Evolutionary conservation across 1,140 invertebrate species (phyloP).

Genomic region (Pachyrhynchus sulphureomaculatus): DNA sequence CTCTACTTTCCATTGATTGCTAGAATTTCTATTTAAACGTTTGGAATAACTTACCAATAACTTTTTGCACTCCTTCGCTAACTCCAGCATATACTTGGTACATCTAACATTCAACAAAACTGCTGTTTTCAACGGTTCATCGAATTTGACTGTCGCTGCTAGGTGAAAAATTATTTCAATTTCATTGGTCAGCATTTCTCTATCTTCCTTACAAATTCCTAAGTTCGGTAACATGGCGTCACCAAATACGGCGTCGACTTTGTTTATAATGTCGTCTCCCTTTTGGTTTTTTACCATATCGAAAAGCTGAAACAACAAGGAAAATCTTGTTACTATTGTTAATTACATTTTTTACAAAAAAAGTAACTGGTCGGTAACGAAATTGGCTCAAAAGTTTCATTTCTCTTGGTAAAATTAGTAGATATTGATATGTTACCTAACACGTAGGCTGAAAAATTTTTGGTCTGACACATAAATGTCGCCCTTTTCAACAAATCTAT

Average conservation of each 20-base stretch:
- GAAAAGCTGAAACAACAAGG: conserved; percentile 37
- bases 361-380: too few relatives aligned
- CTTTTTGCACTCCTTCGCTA: conserved; percentile 60
- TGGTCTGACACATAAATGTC: too few relatives aligned
- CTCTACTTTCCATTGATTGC: too few relatives aligned
- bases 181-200: conserved; percentile 54
- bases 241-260: conserved; percentile 72
- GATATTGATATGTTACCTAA: too few relatives aligned
- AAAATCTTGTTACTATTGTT: too few relatives aligned
- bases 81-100: conserved; percentile 63
- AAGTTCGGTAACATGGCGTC: conserved; percentile 69
- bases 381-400: too few relatives aligned
- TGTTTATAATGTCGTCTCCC: conserved; percentile 52
- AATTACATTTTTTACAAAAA: too few relatives aligned
- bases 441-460: too few relatives aligned
- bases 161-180: conserved; percentile 66
- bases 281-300: conserved; percentile 35
- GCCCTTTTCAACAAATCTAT: too few relatives aligned
- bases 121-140: conserved; percentile 64
- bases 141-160: conserved; percentile 68
- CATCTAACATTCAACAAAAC: conserved; percentile 59
- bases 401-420: too few relatives aligned
- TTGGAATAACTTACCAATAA: conserved; percentile 48
- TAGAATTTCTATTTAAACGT: too few relatives aligned
- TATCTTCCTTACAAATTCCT: conserved; percentile 54